A percentile compares a stretch with the other conserved stretches of the same genome.
Conservation (phyloP, 2,888 invertebrate species). For the Lissocephala sabroskyi region DNA sequence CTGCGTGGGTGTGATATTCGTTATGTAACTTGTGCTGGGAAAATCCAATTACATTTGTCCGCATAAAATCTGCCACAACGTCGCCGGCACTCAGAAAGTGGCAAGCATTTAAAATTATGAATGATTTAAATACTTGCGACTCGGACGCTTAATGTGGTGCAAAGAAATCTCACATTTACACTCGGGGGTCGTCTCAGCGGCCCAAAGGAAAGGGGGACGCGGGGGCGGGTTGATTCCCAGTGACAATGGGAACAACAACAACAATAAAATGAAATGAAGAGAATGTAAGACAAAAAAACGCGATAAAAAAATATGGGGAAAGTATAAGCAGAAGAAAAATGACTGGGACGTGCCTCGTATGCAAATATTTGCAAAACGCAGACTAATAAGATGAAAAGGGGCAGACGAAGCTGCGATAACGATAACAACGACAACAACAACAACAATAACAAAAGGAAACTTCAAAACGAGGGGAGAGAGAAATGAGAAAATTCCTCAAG, state of each 20-base stretch:
- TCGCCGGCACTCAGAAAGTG: background rate
- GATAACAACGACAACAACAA: background rate
- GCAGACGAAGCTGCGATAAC: background rate
- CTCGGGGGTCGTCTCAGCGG: too few species aligned
- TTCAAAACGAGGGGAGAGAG: slow-evolving; percentile 9
- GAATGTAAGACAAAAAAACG: slow-evolving; percentile 27
- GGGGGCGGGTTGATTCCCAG: background rate
- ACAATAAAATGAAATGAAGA: slow-evolving; percentile 42
- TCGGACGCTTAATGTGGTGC: slow-evolving; percentile 47
- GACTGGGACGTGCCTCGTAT: slow-evolving; percentile 63
- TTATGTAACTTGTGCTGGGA: too few species aligned
- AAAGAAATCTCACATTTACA: slow-evolving; percentile 57
- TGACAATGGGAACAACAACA: slow-evolving; percentile 9
- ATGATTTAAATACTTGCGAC: slow-evolving; percentile 24
- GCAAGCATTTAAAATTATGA: slow-evolving; percentile 23
- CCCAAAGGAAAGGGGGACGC: background rate
- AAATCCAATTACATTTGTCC: too few species aligned
- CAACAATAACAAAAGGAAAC: slow-evolving; percentile 1
- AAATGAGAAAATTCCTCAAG: slow-evolving; percentile 14
- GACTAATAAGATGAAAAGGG: slow-evolving; percentile 49
- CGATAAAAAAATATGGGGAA: slow-evolving; percentile 20
- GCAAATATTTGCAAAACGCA: slow-evolving; percentile 64
- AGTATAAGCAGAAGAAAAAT: slow-evolving; percentile 49
- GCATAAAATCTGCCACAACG: background rate
- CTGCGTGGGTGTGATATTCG: too few species aligned